Evolutionary conservation across 2,797 vertebrate genomes (phyloP).

Genomic region (Petrocephalus schoutedeni): DNA sequence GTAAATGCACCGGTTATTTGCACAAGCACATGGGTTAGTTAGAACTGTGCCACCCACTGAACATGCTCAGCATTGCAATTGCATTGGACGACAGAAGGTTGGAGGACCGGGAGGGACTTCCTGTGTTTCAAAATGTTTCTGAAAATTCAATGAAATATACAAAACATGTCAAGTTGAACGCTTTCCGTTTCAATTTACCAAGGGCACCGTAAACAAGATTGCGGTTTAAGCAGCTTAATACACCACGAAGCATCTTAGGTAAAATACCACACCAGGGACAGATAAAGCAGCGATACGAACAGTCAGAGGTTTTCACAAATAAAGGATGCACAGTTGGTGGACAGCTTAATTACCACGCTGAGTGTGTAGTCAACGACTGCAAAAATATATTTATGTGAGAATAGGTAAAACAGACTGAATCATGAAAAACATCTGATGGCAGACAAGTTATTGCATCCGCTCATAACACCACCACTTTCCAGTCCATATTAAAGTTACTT

Average conservation of each 20-base stretch:
- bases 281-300: background rate
- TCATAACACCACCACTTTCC: background rate
- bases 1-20: background rate
- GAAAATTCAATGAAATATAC: background rate
- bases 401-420: background rate
- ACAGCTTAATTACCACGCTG: background rate
- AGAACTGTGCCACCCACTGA: constrained; percentile 9
- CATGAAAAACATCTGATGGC: background rate
- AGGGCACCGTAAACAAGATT: background rate
- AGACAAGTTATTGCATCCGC: background rate
- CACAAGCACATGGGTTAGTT: background rate
- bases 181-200: background rate
- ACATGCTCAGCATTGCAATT: constrained; percentile 10
- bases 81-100: background rate
- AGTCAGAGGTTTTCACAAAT: background rate
- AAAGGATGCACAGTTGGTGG: background rate
- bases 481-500: background rate
- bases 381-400: background rate
- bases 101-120: background rate
- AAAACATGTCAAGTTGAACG: background rate
- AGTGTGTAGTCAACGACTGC: background rate
- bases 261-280: background rate
- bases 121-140: background rate
- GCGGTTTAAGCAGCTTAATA: background rate
- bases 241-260: background rate